Conservation (phyloP, 2,113 vertebrate genomes). For the Conger conger region DNA sequence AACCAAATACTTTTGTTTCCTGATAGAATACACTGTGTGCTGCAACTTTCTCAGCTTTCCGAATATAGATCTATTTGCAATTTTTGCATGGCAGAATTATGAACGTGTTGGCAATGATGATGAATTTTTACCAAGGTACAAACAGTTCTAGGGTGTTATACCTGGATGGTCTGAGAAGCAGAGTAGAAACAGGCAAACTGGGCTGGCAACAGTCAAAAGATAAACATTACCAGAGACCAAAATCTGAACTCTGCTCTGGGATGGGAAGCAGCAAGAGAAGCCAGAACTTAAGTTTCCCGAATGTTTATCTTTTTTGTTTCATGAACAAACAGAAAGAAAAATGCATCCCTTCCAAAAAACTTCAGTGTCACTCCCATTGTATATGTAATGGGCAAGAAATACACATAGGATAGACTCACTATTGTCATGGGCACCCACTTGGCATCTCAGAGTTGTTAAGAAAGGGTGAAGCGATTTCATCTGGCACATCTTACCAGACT, state of each 20-base stretch:
- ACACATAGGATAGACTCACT: slow-evolving; percentile 48
- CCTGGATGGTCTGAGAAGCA: background rate
- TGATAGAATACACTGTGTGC: no score
- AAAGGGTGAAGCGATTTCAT: slow-evolving; percentile 58
- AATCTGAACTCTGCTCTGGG: background rate
- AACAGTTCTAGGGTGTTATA: no score
- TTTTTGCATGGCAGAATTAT: no score
- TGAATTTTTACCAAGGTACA: no score
- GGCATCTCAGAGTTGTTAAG: slow-evolving; percentile 66
- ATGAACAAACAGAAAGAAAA: background rate
- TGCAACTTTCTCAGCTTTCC: no score
- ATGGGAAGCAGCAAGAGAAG: background rate
- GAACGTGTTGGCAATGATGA: no score
- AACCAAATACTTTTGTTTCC: no score
- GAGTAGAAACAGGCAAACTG: background rate
- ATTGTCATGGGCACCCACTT: slow-evolving; percentile 53
- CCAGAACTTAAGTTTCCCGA: background rate
- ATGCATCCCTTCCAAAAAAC: background rate
- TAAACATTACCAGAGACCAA: background rate
- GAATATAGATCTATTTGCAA: no score
- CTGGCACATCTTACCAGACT: slow-evolving; percentile 58
- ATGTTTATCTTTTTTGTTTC: slow-evolving; percentile 5
- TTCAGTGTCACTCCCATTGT: slow-evolving; percentile 39
- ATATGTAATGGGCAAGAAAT: slow-evolving; percentile 48
- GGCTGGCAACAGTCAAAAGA: no score